Base-by-base conservation (phyloP, 2,888 invertebrate genomes). In the Drosophila subquinaria region DNA sequence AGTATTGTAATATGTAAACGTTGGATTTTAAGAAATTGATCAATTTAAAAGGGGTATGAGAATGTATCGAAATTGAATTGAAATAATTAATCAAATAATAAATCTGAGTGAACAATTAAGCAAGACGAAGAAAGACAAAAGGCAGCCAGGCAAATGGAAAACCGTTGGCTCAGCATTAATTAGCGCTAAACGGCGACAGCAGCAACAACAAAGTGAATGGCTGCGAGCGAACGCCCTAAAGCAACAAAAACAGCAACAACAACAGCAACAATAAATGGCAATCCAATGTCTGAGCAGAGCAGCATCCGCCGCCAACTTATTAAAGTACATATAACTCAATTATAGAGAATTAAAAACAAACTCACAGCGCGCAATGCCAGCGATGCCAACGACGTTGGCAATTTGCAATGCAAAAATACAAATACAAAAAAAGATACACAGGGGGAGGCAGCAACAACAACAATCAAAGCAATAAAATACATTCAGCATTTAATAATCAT, bases 321-420 rank as follows among this genome's bases (percentile, higher is more conserved):
- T 89, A 86, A 87, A 87, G 89, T 90, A 84, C 88, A 90, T 84
- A 90, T 86, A 86, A 86, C 90, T 86, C 89, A 86, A 86, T 86
- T 86, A 86, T 75, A 70, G 85, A 89, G 86, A 88, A 90, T 89
- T 89, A 89, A 90, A 88, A 84, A 89, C 90, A 89, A 81, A 89
- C 90, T 84, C 90, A 67, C 67, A 43, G 43, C 43, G 55, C 75
- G 63, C 68, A 48, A 45, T 55, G 66, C 56, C 66, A 73, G 17
- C 81, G 56, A 64, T 36, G 66, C 68, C 81, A 73, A 56, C 65
- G 56, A 68, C 89, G 89, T 78, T 71, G 82, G 88, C 81, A 77
- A 90, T 88, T 88, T 75, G 88, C 88, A 86, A 76, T 80, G 83
- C 87, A 86, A 86, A 85, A 36, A 35, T 4, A 71, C 30, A 62